Evolutionary conservation across 2,888 invertebrate genomes (phyloP).

Genomic region (Salticus scenicus): DNA sequence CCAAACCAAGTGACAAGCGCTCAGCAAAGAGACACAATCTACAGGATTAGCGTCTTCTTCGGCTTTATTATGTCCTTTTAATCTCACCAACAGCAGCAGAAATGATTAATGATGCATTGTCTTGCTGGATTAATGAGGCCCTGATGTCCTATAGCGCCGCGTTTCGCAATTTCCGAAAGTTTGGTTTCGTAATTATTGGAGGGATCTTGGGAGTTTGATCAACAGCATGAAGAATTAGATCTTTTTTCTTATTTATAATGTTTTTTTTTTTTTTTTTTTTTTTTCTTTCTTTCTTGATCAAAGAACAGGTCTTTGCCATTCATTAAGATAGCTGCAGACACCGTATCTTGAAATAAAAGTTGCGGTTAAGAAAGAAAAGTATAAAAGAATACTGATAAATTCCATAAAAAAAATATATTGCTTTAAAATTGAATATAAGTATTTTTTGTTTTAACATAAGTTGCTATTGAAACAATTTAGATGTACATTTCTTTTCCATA

Average conservation of each 20-base stretch:
- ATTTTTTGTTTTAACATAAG: too few relatives aligned
- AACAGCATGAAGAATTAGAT: constrained; percentile 7
- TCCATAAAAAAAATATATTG: too few relatives aligned
- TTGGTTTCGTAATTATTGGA: constrained; percentile 30
- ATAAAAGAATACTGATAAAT: too few relatives aligned
- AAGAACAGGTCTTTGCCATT: neutral
- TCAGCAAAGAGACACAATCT: constrained; percentile 29
- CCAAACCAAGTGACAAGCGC: constrained; percentile 30
- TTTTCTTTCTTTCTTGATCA: neutral
- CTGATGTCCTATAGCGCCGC: constrained; percentile 50
- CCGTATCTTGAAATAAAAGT: too few relatives aligned
- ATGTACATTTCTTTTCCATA: too few relatives aligned
- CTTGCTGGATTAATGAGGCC: constrained; percentile 58
- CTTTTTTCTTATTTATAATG: too few relatives aligned
- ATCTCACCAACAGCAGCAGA: constrained; percentile 60
- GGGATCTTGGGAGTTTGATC: constrained; percentile 32
- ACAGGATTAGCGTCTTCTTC: constrained; percentile 63
- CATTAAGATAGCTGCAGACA: neutral
- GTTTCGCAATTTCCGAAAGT: constrained; percentile 53
- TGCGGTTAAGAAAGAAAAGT: too few relatives aligned
- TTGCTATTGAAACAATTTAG: too few relatives aligned
- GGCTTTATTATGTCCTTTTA: constrained; percentile 69
- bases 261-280: neutral
- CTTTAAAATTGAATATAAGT: too few relatives aligned
- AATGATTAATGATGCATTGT: constrained; percentile 69